phyloP scores from a whole-genome alignment of 2,797 vertebrate species.

The Chiroxiphia lanceolata region DNA sequence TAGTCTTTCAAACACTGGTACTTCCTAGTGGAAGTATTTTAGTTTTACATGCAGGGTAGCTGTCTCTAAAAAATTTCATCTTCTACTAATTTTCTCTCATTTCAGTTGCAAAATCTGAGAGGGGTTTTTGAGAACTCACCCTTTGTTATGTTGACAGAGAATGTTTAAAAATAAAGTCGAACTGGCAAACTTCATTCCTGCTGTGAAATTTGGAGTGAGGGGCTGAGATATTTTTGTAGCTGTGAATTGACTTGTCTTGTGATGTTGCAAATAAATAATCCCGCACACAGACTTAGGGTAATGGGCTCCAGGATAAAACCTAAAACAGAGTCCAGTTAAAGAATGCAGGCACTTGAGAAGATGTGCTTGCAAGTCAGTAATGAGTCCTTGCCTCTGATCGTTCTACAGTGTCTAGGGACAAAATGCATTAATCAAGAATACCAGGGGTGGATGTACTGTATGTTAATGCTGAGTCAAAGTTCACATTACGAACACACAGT shows the following conservation, averaged over 20 bases:
- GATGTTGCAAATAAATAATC: not conserved
- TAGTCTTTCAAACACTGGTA: not conserved
- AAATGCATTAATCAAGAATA: not conserved
- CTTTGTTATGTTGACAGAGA: not conserved
- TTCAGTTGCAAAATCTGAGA: not conserved
- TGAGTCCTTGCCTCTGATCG: not conserved
- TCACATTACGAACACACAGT: not conserved
- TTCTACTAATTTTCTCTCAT: not conserved
- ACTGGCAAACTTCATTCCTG: not conserved
- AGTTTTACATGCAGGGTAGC: not conserved
- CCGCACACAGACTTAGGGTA: not conserved
- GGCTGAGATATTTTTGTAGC: not conserved
- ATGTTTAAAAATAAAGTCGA: not conserved
- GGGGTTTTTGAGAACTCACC: not conserved
- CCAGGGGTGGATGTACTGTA: accelerated
- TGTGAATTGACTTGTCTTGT: not conserved
- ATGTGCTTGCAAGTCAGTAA: not conserved
- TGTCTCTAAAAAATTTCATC: not conserved
- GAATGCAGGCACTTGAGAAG: not conserved
- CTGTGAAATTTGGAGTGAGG: not conserved
- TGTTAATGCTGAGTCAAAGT: not conserved
- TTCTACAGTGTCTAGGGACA: not conserved
- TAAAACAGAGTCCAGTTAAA: not conserved
- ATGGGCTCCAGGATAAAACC: not conserved
- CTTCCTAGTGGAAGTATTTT: not conserved